A percentile compares a stretch with the other conserved stretches of the same genome.
These are phyloP conservation scores for Leptinotarsa juncta DNA, from an alignment of 2,888 invertebrate species.

Conservation along the genomic window DNA sequence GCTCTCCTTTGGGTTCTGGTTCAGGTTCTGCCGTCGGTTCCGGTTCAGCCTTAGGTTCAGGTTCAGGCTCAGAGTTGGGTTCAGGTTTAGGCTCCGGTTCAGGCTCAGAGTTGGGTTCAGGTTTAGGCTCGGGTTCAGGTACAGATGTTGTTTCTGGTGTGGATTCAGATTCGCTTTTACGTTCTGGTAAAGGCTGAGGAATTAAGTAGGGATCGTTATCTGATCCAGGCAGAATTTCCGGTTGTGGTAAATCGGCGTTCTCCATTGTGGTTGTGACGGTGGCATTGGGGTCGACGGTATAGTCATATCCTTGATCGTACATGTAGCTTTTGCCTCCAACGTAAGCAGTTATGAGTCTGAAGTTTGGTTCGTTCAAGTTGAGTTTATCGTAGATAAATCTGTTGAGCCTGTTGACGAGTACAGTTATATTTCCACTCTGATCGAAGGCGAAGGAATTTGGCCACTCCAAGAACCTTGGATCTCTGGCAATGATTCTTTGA, in stretches of 20 bases:
- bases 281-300: conserved; percentile 38
- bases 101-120: conserved; percentile 15
- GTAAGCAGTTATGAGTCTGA: conserved; percentile 73
- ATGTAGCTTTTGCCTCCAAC: conserved; percentile 75
- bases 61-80: conserved; percentile 19
- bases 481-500: conserved; percentile 75
- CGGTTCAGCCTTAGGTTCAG: conserved; percentile 16
- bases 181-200: conserved; percentile 43
- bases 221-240: conserved; percentile 37
- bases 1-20: conserved; percentile 15
- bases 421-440: conserved; percentile 73
- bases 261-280: conserved; percentile 28
- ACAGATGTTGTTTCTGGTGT: conserved; percentile 30
- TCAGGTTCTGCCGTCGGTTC: conserved; percentile 21
- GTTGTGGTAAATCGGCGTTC: conserved; percentile 31
- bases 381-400: conserved; percentile 74
- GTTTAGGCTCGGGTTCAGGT: conserved; percentile 36
- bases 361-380: conserved; percentile 73
- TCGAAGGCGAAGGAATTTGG: conserved; percentile 79
- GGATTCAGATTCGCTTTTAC: conserved; percentile 14
- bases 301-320: conserved; percentile 63
- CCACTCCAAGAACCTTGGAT: conserved; percentile 78
- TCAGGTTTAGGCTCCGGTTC: conserved; percentile 23
- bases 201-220: conserved; percentile 48
- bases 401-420: conserved; percentile 76